Percentiles rank a stretch among this genome's conserved stretches.
These are phyloP conservation scores for Pollenia griseotomentosa DNA, from an alignment of 2,888 invertebrate genomes.

Conservation along the genomic window DNA sequence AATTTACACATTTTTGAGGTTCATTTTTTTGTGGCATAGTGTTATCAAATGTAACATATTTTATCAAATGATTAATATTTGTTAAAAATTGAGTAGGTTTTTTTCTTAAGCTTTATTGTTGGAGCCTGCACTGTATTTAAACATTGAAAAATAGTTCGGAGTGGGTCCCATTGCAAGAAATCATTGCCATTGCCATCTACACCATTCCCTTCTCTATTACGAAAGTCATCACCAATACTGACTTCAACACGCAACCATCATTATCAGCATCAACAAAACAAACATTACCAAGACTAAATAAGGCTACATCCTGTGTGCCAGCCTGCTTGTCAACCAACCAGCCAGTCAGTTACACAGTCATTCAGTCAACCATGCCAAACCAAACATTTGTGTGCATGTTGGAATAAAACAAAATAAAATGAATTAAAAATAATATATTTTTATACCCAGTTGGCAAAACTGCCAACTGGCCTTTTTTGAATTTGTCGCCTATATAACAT, in stretches of 20 bases:
- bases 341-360: conserved; percentile 15
- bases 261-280: conserved; percentile 45
- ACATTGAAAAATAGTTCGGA: not conserved
- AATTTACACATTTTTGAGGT: no score
- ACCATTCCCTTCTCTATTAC: conserved; percentile 3
- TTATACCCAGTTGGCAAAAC: no score
- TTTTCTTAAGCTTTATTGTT: not conserved
- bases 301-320: not conserved
- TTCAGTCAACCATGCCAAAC: conserved; percentile 18
- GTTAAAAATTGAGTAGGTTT: no score
- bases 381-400: conserved; percentile 36
- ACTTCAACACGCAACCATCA: conserved; percentile 33
- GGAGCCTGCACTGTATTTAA: conserved; percentile 6
- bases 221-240: conserved; percentile 39
- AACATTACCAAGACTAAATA: conserved; percentile 23
- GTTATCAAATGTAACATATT: no score
- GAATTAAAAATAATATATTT: conserved; percentile 36
- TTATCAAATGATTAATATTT: no score
- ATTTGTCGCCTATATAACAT: no score
- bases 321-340: conserved; percentile 17
- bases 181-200: not conserved
- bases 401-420: conserved; percentile 29
- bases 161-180: not conserved
- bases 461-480: no score
- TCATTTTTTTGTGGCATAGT: no score